Base-by-base conservation (phyloP, 2,797 vertebrate species). In the Austrolebias charrua region DNA sequence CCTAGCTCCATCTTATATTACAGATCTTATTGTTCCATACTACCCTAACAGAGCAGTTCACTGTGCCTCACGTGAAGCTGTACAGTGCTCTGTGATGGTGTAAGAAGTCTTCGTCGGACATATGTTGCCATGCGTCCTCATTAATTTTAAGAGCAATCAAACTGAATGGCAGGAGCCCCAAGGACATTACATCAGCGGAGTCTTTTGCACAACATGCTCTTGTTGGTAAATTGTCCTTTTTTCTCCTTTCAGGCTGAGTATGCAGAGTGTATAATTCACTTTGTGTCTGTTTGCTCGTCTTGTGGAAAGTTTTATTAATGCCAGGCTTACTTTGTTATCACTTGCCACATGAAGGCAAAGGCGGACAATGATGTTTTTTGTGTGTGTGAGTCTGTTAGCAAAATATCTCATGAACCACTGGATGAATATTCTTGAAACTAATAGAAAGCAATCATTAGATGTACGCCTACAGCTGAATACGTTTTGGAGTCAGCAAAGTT, bases 71-170 rank as follows among this genome's bases (percentile, higher is more conserved):
- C 35, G 77, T 70, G 56, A 74, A 72, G 57, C 73, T 0, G 48
- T 33, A 49, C 9, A 11, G 38, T 40, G 35, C 10, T 43, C 15
- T 57, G 49, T 69, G 48, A n/a, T n/a, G 62, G 38, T 73, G 52
- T 60, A 29, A 46, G 52, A 67, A 64, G 60, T 78, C 72, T 80
- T 60, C 73, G 58, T 55, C 54, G 48, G 57, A 74, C 60, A 76
- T 69, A 77, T 68, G 68, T 68, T 75, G 56, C 29, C 63, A 64
- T 40, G 38, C 35, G 55, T 58, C 43, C 68, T 70, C 66, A 60
- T 85, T 73, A 62, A 78, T 76, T 69, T 78, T 63, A 60, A 85
- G 78, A 78, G 76, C 75, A 83, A 79, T 85, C 70, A 74, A 69
- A 54, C 55, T 83, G 80, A 83, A 80, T 76, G 66, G 71, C 66